A percentile compares a stretch with the other conserved stretches of the same genome.
Evolutionary conservation across 2,113 vertebrate species (phyloP).

Genomic region (Ceratotherium simum): DNA sequence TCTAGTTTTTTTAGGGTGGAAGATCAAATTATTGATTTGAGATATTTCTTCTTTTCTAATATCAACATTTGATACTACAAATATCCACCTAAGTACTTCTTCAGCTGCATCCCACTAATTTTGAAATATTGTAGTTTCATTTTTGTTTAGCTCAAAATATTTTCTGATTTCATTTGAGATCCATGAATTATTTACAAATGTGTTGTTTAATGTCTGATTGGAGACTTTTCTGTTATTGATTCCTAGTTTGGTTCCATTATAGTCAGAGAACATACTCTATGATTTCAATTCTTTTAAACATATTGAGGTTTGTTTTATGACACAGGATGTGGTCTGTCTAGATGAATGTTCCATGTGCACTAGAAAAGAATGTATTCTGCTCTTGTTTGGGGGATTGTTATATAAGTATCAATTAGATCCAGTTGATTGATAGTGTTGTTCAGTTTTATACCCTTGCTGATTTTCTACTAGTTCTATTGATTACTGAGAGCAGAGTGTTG

Average conservation of each 20-base stretch:
- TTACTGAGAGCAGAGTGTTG: neutral
- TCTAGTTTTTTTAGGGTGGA: neutral
- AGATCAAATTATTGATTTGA: neutral
- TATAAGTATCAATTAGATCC: neutral
- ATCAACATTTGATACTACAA: conserved; percentile 7
- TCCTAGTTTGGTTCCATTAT: neutral
- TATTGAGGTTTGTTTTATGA: neutral
- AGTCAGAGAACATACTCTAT: neutral
- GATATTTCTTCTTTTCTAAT: neutral
- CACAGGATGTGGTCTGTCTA: neutral
- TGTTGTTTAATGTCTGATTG: neutral
- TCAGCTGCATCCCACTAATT: neutral
- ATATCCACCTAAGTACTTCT: neutral
- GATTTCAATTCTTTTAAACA: neutral
- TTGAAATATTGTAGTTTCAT: neutral
- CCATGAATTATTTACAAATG: conserved; percentile 3
- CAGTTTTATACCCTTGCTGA: neutral
- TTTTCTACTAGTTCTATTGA: conserved; percentile 1
- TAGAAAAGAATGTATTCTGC: neutral
- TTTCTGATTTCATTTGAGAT: neutral
- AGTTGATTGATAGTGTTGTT: neutral
- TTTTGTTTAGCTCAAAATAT: neutral
- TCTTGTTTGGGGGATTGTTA: neutral
- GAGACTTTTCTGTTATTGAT: neutral
- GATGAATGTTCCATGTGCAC: neutral